Evolutionary conservation across 1,140 invertebrate species (phyloP).

Genomic region (Calycopis cecrops): DNA sequence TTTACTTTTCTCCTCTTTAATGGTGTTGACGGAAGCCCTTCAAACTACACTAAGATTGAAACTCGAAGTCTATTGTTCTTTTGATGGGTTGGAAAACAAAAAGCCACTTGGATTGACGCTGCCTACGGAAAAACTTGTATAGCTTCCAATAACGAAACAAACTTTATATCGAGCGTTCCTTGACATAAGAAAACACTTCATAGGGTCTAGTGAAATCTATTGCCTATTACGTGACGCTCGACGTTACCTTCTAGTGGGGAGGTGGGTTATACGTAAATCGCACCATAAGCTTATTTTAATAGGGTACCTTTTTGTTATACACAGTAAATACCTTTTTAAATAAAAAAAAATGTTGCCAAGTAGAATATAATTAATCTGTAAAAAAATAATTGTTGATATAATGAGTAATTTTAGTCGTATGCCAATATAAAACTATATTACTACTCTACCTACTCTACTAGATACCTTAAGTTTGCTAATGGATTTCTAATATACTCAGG

Average conservation of each 20-base stretch:
- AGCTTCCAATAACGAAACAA: conserved; percentile 10
- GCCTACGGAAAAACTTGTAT: conserved; percentile 8
- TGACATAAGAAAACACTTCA: conserved; percentile 12
- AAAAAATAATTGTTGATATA: too few species aligned
- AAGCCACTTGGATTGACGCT: conserved; percentile 8
- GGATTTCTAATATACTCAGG: too few species aligned
- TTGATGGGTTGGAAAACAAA: conserved; percentile 10
- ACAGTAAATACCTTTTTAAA: too few species aligned
- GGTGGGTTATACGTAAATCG: not conserved
- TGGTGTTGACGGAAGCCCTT: not conserved
- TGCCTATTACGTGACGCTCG: conserved; percentile 3
- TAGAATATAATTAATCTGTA: too few species aligned
- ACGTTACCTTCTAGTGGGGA: not conserved
- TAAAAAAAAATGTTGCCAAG: too few species aligned
- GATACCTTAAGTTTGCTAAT: too few species aligned
- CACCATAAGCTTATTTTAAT: conserved; percentile 1
- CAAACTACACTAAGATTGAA: conserved; percentile 9
- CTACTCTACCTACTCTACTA: too few species aligned
- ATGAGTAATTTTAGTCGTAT: too few species aligned
- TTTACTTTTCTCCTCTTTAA: conserved; percentile 6
- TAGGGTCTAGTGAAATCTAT: conserved; percentile 15
- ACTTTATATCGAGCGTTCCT: conserved; percentile 10
- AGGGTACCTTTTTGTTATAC: not conserved
- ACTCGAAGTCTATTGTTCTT: conserved; percentile 9
- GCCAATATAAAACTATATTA: too few species aligned